phyloP scores from a whole-genome alignment of 1,140 invertebrate species.

The Drosophila grimshawi region DNA sequence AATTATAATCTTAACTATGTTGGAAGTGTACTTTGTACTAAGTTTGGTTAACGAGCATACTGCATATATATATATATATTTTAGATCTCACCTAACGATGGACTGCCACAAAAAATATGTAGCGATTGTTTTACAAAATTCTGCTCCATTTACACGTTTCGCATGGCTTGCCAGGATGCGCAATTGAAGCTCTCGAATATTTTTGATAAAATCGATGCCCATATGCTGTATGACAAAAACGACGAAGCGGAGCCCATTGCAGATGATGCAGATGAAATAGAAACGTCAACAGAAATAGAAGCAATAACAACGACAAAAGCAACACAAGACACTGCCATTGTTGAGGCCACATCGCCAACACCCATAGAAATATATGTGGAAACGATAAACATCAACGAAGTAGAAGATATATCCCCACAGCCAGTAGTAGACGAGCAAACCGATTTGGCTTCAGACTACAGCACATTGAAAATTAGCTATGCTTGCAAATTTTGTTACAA shows the following conservation, averaged over 20 bases:
- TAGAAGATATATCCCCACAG: slow-evolving; percentile 4
- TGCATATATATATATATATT: not conserved
- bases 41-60: not conserved
- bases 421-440: slow-evolving; percentile 9
- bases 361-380: slow-evolving; percentile 62
- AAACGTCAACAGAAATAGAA: slow-evolving; percentile 7
- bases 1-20: no score
- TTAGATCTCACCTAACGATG: slow-evolving; percentile 76
- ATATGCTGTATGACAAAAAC: slow-evolving; percentile 52
- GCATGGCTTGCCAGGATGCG: slow-evolving; percentile 72
- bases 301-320: slow-evolving; percentile 46
- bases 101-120: slow-evolving; percentile 78
- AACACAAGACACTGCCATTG: slow-evolving; percentile 68
- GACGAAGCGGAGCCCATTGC: slow-evolving; percentile 23
- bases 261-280: slow-evolving; percentile 2
- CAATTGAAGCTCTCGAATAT: slow-evolving; percentile 74
- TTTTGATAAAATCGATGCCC: slow-evolving; percentile 80
- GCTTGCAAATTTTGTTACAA: slow-evolving; percentile 76
- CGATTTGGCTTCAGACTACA: slow-evolving; percentile 26
- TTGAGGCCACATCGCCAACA: slow-evolving; percentile 21
- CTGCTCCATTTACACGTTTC: slow-evolving; percentile 74
- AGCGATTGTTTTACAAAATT: slow-evolving; percentile 80
- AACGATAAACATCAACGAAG: slow-evolving; percentile 50
- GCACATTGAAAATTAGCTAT: slow-evolving; percentile 56
- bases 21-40: no score